Evolutionary conservation across 2,888 invertebrate species (phyloP), one percentile per base, ranked within the genome.

Genomic region (Drosophila anomalata): DNA sequence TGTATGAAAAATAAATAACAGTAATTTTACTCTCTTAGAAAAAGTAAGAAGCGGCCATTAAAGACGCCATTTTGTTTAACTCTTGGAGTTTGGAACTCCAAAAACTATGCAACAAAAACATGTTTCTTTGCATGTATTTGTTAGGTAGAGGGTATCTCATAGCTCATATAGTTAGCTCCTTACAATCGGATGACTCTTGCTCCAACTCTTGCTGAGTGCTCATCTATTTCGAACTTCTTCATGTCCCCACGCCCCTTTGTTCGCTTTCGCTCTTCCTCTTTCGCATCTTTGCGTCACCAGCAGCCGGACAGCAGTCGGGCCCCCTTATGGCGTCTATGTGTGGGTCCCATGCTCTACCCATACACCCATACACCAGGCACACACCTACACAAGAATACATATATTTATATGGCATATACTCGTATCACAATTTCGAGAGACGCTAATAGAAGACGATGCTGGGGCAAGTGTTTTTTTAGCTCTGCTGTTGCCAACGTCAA

Each of bases 401-500:
- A 54, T 50, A 11, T 26, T 31, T 1, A 20, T 50, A 63, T 59
- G 24, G 51, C 22, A 29, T 17, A 22, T 17, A 22, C 51, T 44
- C 50, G 41, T 68, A 55, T 70, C 75, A 52, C 57, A 44, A 55
- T 75, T 75, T 60, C 67, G 68, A 65, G 44, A 59, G 59, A 65
- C 60, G 58, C 62, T 56, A 59, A 67, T 63, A 69, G 62, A 65
- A 60, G 66, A 7, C 36, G 36, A 51, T 59, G 65, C 51, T 46
- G 41, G 41, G 48, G 44, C 58, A 51, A 33, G 47, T 47, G 57
- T 48, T 55, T 26, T 46, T 48, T 61, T 44, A n/a, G 61, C 22
- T 46, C 22, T 57, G 44, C 63, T 71, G 76, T 83, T 80, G 87
- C 80, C 74, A 79, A 78, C 84, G 83, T 66, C 77, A 75, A 82